A percentile compares a stretch with the other conserved stretches of the same genome.
phyloP scores from a whole-genome alignment of 2,113 vertebrate species.

The Bubo scandiacus region DNA sequence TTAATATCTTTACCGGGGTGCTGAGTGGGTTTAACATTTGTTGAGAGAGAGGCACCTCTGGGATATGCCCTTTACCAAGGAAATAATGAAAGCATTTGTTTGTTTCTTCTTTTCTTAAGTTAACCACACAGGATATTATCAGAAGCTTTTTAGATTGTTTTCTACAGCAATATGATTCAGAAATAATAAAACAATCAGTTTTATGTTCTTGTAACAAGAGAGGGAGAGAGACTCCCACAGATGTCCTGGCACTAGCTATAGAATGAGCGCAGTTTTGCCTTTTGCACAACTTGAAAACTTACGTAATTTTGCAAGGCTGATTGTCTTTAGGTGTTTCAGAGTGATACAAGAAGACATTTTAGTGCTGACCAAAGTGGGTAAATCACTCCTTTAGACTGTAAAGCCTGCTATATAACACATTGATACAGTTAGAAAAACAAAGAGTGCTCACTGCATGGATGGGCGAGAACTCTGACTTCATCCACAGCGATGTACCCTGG shows the following conservation, averaged over 20 bases:
- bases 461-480: constrained; percentile 94
- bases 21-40: constrained; percentile 30
- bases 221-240: not conserved
- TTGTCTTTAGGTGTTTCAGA: constrained; percentile 37
- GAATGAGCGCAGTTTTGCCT: constrained; percentile 9
- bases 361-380: not conserved
- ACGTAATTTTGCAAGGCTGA: constrained; percentile 50
- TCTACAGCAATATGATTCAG: constrained; percentile 47
- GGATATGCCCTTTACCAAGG: constrained; percentile 26
- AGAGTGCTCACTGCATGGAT: constrained; percentile 90
- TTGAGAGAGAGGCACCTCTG: not conserved
- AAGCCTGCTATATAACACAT: not conserved
- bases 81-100: constrained; percentile 45
- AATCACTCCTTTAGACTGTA: not conserved
- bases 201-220: constrained; percentile 43
- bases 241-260: constrained; percentile 33
- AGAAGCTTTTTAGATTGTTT: constrained; percentile 50
- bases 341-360: constrained; percentile 9
- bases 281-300: constrained; percentile 26
- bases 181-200: constrained; percentile 57
- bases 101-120: constrained; percentile 20
- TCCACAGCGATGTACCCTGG: constrained; percentile 94
- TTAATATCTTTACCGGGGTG: not conserved
- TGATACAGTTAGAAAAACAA: not conserved
- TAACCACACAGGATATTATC: constrained; percentile 31